Percentiles rank a stretch among this genome's conserved stretches.
Conservation (phyloP, 2,888 invertebrate species). For the Taenaris catops region DNA sequence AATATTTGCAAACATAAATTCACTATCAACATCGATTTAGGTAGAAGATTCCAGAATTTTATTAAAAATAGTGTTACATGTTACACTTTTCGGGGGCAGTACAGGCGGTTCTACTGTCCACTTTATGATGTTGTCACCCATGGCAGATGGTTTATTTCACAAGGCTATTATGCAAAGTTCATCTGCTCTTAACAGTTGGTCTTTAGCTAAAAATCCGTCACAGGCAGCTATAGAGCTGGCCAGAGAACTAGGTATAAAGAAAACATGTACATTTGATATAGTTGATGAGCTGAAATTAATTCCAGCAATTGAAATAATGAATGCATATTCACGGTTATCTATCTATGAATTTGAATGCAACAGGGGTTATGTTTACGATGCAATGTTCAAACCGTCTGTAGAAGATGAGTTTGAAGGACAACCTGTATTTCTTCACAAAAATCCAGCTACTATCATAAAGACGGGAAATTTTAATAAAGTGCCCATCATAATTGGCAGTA, state of each 20-base stretch:
- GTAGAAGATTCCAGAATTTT: too few relatives aligned
- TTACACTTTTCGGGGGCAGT: conserved; percentile 70
- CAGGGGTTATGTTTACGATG: conserved; percentile 40
- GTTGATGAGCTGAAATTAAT: conserved; percentile 48
- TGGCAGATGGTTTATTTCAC: conserved; percentile 66
- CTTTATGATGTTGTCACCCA: conserved; percentile 67
- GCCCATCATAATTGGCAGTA: conserved; percentile 64
- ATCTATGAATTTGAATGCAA: conserved; percentile 15
- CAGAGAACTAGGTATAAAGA: conserved; percentile 44
- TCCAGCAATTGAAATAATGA: conserved; percentile 43
- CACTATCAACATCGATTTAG: conserved; percentile 46
- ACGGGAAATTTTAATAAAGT: conserved; percentile 63
- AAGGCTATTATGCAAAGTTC: conserved; percentile 68
- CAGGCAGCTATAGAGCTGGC: conserved; percentile 45
- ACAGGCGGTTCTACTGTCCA: conserved; percentile 68
- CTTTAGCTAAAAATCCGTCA: conserved; percentile 51
- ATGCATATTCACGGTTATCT: conserved; percentile 30
- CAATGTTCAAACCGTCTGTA: conserved; percentile 59
- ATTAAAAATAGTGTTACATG: conserved; percentile 31
- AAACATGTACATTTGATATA: conserved; percentile 42
- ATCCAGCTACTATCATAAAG: conserved; percentile 53
- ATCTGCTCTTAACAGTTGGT: conserved; percentile 62
- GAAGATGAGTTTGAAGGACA: conserved; percentile 66
- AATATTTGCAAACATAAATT: too few relatives aligned
- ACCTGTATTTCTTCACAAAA: conserved; percentile 58